These are phyloP conservation scores for Streblospio benedicti DNA, from an alignment of 1,140 invertebrate species.

Conservation along the genomic window DNA sequence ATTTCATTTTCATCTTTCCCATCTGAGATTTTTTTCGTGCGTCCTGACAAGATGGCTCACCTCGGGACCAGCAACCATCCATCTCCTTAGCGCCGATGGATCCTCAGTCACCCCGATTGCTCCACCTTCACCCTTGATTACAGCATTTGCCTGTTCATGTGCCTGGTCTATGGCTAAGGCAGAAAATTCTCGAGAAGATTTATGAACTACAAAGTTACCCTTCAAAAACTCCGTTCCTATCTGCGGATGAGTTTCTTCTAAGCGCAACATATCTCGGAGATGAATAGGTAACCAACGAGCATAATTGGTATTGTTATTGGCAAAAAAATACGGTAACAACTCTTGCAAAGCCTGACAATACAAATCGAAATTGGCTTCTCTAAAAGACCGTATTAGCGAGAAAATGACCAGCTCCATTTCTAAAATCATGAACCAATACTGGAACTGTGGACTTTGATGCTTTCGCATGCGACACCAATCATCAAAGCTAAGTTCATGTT, in stretches of 20 bases:
- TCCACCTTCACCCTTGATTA: conserved; percentile 27
- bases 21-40: conserved; percentile 13
- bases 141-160: conserved; percentile 27
- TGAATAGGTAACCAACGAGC: conserved; percentile 29
- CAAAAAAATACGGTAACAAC: conserved; percentile 26
- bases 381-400: conserved; percentile 12
- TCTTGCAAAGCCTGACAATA: conserved; percentile 19
- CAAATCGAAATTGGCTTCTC: conserved; percentile 22
- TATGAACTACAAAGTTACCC: conserved; percentile 23
- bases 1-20: neutral
- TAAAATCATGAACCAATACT: conserved; percentile 15
- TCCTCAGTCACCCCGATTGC: conserved; percentile 23
- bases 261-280: conserved; percentile 18
- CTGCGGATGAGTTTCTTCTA: conserved; percentile 9
- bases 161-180: conserved; percentile 27
- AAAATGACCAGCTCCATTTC: conserved; percentile 14
- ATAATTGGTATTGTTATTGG: conserved; percentile 26
- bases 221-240: conserved; percentile 16
- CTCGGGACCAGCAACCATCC: conserved; percentile 26
- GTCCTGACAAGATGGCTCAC: conserved; percentile 19
- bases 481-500: conserved; percentile 3
- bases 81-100: conserved; percentile 2
- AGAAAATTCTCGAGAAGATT: conserved; percentile 22
- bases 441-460: conserved; percentile 11
- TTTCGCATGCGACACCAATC: neutral